phyloP scores from a whole-genome alignment of 2,113 vertebrate genomes.

The Ailuropoda melanoleuca region DNA sequence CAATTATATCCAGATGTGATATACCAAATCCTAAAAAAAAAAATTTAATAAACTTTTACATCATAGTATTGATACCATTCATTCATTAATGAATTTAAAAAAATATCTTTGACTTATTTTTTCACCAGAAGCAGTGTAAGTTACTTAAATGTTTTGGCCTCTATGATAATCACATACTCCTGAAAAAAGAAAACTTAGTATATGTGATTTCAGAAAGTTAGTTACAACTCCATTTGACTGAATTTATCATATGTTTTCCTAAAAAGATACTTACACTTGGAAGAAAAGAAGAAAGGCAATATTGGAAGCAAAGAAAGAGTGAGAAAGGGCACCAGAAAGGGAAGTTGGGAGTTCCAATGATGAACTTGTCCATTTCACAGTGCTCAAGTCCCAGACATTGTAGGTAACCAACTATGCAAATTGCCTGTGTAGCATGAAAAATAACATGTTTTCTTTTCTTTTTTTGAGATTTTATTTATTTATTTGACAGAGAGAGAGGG shows the following conservation, averaged over 20 bases:
- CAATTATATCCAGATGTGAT: neutral
- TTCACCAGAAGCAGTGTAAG: neutral
- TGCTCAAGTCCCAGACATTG: neutral
- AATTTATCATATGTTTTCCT: neutral
- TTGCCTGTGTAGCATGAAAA: neutral
- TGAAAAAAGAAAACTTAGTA: neutral
- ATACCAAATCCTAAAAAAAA: neutral
- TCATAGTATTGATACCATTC: neutral
- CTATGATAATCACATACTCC: neutral
- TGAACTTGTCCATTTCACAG: neutral
- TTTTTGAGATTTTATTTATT: neutral
- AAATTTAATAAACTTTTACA: neutral
- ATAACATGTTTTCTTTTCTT: neutral
- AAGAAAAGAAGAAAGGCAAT: neutral
- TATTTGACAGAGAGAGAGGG: neutral
- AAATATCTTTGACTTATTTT: neutral
- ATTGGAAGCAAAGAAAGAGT: neutral
- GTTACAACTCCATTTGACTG: neutral
- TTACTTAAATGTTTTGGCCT: neutral
- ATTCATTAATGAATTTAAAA: neutral
- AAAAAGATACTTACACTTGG: neutral
- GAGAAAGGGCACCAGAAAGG: neutral
- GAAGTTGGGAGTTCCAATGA: neutral
- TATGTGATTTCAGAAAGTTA: slow-evolving; percentile 7
- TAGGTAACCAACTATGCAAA: neutral